Evolutionary conservation across 2,113 vertebrate species (phyloP).

Genomic region (Campylomormyrus tamandua): DNA sequence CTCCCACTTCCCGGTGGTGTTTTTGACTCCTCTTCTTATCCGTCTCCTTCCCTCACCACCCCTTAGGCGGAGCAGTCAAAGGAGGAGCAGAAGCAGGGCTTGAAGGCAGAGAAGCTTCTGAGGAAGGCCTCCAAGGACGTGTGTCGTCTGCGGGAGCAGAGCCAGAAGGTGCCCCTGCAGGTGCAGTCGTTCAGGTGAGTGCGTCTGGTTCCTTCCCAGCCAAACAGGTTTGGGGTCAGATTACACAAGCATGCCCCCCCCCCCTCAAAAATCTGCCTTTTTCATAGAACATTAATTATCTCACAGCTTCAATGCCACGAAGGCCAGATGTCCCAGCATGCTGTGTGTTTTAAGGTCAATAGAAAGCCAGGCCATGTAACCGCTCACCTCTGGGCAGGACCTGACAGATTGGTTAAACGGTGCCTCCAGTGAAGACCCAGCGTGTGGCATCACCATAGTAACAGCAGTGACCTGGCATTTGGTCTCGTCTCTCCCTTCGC

Average conservation of each 20-base stretch:
- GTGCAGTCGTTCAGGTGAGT: slow-evolving; percentile 76
- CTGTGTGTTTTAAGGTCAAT: background rate
- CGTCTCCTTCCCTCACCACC: background rate
- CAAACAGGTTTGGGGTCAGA: background rate
- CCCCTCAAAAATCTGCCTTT: background rate
- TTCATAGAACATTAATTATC: background rate
- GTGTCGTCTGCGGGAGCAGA: slow-evolving; percentile 71
- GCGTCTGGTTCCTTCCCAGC: background rate
- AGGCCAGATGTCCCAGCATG: background rate
- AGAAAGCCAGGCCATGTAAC: background rate
- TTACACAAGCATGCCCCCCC: background rate
- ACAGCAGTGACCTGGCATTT: background rate
- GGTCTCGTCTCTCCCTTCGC: background rate
- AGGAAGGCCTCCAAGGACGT: slow-evolving; percentile 73
- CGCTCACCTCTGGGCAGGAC: background rate
- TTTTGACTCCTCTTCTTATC: background rate
- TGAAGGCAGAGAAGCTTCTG: slow-evolving; percentile 70
- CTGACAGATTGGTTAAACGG: background rate
- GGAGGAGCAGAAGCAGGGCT: slow-evolving; percentile 65
- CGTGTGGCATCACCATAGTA: background rate
- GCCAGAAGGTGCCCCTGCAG: slow-evolving; percentile 69
- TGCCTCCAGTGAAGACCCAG: background rate
- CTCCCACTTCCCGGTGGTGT: background rate
- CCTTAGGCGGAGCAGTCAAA: slow-evolving; percentile 69
- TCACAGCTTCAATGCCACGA: background rate